Percentiles rank a stretch among this genome's conserved stretches.
Evolutionary conservation across 2,797 vertebrate genomes (phyloP).

Genomic region (Lagorchestes hirsutus): DNA sequence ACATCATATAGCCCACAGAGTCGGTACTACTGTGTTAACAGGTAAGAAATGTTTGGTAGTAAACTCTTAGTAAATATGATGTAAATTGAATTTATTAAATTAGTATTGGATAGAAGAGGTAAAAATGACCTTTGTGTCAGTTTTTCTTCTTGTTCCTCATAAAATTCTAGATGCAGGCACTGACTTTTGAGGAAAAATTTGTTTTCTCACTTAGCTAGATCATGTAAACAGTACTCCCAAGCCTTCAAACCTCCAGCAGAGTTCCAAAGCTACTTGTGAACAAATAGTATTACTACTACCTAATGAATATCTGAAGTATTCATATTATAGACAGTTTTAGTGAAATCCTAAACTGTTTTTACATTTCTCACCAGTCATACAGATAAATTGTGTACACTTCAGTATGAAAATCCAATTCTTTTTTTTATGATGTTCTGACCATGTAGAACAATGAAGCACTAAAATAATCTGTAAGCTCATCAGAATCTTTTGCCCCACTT

Average conservation of each 20-base stretch:
- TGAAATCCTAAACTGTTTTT: background rate
- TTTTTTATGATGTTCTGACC: background rate
- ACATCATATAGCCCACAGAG: constrained; percentile 78
- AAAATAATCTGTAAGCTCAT: background rate
- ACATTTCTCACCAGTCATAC: background rate
- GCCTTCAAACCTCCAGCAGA: background rate
- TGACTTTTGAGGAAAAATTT: constrained; percentile 20
- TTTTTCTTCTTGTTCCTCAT: background rate
- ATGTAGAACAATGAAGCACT: background rate
- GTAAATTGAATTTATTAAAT: background rate
- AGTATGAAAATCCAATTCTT: background rate
- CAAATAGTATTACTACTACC: background rate
- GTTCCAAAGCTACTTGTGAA: background rate
- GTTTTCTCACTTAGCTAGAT: background rate
- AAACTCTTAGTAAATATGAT: background rate
- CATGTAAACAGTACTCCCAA: background rate
- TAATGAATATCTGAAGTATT: background rate
- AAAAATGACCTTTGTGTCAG: background rate
- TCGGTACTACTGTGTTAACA: constrained; percentile 80
- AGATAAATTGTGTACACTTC: background rate
- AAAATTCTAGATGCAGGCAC: background rate
- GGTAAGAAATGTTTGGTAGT: constrained; percentile 77
- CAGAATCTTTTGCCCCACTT: background rate
- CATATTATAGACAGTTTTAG: background rate
- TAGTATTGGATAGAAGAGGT: background rate